Conservation (phyloP, 2,113 vertebrate genomes). For the Limnothrissa miodon region DNA sequence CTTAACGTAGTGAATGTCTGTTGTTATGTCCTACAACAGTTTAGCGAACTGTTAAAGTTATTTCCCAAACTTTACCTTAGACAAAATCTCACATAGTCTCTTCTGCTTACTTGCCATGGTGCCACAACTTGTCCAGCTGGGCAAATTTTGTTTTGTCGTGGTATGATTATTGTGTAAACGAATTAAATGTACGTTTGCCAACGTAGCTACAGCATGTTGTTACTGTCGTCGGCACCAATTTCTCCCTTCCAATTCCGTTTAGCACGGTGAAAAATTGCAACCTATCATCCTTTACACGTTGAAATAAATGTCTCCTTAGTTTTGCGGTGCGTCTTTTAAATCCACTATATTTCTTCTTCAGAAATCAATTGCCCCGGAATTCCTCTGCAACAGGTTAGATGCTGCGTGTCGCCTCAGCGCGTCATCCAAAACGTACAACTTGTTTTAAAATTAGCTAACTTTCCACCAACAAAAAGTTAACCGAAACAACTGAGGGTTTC, state of each 20-base stretch:
- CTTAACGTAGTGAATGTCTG: slow-evolving; percentile 28
- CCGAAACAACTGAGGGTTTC: not conserved
- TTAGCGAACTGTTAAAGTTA: slow-evolving; percentile 12
- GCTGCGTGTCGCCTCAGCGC: not conserved
- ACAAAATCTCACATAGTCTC: slow-evolving; percentile 46
- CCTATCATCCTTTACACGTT: not conserved
- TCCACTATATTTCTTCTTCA: not conserved
- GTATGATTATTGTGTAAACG: not conserved
- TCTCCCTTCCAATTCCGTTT: not conserved
- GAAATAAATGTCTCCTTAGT: not conserved
- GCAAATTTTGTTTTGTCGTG: not conserved
- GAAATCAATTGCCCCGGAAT: not conserved
- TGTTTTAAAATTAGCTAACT: not conserved
- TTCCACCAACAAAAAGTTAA: not conserved
- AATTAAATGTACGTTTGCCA: not conserved
- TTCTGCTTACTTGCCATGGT: slow-evolving; percentile 36
- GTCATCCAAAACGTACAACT: not conserved
- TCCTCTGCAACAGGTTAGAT: slow-evolving; percentile 13
- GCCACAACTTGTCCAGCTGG: not conserved
- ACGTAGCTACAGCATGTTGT: slow-evolving; percentile 47
- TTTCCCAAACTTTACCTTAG: slow-evolving; percentile 46
- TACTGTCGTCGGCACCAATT: not conserved
- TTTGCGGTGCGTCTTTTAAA: not conserved
- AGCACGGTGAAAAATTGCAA: not conserved
- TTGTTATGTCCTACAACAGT: slow-evolving; percentile 19